These are phyloP conservation scores for Burhinus bistriatus DNA, from an alignment of 2,113 vertebrate species.

Conservation along the genomic window DNA sequence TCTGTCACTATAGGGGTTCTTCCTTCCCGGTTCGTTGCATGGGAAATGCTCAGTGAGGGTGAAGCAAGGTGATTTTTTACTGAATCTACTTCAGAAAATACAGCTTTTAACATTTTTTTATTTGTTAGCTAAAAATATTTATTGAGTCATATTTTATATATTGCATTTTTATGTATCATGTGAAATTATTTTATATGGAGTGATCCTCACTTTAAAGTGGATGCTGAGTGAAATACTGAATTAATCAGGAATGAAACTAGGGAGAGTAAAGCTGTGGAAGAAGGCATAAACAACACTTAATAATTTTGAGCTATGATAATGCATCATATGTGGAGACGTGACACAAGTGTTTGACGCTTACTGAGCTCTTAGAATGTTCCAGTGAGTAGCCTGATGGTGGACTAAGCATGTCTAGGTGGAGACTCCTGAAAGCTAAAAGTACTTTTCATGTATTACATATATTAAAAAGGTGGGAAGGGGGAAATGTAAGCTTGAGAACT, in stretches of 20 bases:
- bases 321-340: neutral
- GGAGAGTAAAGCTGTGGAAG: neutral
- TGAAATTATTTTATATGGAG: neutral
- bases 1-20: neutral
- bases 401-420: neutral
- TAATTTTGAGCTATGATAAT: neutral
- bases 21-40: neutral
- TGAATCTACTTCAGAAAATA: neutral
- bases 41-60: neutral
- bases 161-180: neutral
- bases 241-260: neutral
- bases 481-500: neutral
- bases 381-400: neutral
- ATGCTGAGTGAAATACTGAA: neutral
- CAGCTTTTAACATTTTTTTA: neutral
- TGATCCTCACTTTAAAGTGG: neutral
- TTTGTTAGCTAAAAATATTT: neutral
- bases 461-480: neutral
- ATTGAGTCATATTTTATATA: neutral
- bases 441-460: rapidly evolving
- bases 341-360: neutral
- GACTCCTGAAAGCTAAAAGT: neutral
- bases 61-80: neutral
- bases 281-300: neutral
- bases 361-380: neutral